Percentiles rank a stretch among this genome's conserved stretches.
phyloP scores from a whole-genome alignment of 1,140 invertebrate species.

The Rhagoletis pomonella region DNA sequence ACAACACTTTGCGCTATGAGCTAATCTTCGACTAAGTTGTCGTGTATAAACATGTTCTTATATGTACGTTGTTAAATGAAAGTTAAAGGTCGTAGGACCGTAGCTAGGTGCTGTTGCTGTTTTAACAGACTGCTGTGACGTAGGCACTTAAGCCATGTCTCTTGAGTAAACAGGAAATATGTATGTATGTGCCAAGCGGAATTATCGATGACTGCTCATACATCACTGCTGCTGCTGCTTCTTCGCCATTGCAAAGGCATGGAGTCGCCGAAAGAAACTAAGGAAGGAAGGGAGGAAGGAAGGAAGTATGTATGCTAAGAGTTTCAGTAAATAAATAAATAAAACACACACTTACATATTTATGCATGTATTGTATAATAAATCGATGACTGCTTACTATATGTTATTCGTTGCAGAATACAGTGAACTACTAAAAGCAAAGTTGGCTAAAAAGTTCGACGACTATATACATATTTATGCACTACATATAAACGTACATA shows the following conservation, averaged over 20 bases:
- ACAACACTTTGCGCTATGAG: background rate
- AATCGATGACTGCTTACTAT: background rate
- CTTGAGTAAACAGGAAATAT: background rate
- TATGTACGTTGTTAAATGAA: background rate
- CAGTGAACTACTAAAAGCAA: no score
- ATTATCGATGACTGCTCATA: background rate
- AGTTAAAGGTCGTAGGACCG: background rate
- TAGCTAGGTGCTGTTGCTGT: background rate
- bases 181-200: background rate
- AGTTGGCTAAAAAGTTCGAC: no score
- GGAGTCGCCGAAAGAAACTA: background rate
- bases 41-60: background rate
- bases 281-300: background rate
- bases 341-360: background rate
- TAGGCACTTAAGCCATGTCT: conserved; percentile 1
- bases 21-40: conserved; percentile 5
- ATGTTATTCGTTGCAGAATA: no score
- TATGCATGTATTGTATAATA: background rate
- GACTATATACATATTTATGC: no score
- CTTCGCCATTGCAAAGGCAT: no score
- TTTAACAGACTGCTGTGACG: background rate
- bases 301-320: background rate
- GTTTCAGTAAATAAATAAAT: background rate
- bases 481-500: no score
- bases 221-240: background rate